Percentiles rank a stretch among this genome's conserved stretches.
These are phyloP conservation scores for Dryadula phaetusa DNA, from an alignment of 2,888 invertebrate genomes.

Conservation along the genomic window DNA sequence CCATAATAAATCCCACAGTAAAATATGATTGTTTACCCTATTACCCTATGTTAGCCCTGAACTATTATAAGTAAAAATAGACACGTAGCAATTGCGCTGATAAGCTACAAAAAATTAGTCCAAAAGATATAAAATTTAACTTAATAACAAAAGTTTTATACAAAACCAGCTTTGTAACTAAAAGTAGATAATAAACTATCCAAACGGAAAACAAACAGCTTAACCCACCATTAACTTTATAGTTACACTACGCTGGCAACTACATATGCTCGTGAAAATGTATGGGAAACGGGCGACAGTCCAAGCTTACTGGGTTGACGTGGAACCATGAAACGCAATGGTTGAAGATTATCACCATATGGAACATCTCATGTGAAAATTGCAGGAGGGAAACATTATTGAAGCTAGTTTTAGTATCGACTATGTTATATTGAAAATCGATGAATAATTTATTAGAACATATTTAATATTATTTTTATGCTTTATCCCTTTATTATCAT, in stretches of 20 bases:
- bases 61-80: too few species aligned
- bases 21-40: too few species aligned
- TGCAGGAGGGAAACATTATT: background rate
- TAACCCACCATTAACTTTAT: conserved; percentile 51
- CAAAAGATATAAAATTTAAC: background rate
- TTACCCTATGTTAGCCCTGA: too few species aligned
- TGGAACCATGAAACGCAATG: conserved; percentile 33
- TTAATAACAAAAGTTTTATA: background rate
- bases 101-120: too few species aligned
- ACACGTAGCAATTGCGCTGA: too few species aligned
- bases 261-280: conserved; percentile 51
- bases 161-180: background rate
- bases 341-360: conserved; percentile 32
- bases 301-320: conserved; percentile 37
- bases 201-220: conserved; percentile 22
- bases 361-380: conserved; percentile 2
- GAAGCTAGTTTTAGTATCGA: background rate
- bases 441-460: too few species aligned
- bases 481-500: too few species aligned
- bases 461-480: too few species aligned
- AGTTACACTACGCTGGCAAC: conserved; percentile 51
- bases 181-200: conserved; percentile 12
- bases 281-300: conserved; percentile 50
- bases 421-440: background rate
- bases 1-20: too few species aligned